Evolutionary conservation across 2,113 vertebrate species (phyloP), one percentile per base, ranked within the genome.

Genomic region (Rutilus rutilus): DNA sequence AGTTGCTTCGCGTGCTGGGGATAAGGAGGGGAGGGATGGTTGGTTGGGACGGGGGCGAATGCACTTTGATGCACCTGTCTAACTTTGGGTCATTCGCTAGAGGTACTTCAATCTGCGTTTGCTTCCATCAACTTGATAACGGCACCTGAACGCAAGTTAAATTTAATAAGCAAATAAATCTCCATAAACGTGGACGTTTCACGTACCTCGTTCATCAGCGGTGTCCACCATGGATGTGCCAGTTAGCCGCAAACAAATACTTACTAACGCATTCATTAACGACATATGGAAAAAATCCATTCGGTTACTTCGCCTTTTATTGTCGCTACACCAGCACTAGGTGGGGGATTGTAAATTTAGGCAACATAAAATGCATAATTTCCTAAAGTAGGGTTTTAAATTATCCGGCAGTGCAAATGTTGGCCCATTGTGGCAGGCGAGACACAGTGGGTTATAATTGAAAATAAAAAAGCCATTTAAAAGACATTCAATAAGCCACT

Each of bases 151-250:
- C 92, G 92, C 90, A 89, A 87, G 86, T 89, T 89, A 80, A 91
- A 93, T 91, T 94, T 94, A 95, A 95, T 94, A 94, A 94, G 90
- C 92, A 90, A 69, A 95, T 95, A 94, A 95, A 95, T 94, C 94
- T 92, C 69, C 23, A 86, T 83, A 86, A 88, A 91, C 89, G 91
- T 91, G 91, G 82, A 93, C 87, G 91, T 92, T 93, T 93, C 90
- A 94, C 92, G 91, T 93, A 92, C 91, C 90, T 90, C 87, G 87
- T 85, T 21, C 73, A 42, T 74, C 82, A 80, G 88, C 87, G 73
- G 33, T 82, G 83, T 82, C 60, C 83, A 87, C 39, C 57, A 64
- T 17, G 36, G 85, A 45, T 74, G 62, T 65, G 84, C 50, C 60
- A 45, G 57, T 83, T 83, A 88, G 82, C 86, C 82, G 59, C 88